phyloP scores from a whole-genome alignment of 2,888 invertebrate species.

The Phasia obesa region DNA sequence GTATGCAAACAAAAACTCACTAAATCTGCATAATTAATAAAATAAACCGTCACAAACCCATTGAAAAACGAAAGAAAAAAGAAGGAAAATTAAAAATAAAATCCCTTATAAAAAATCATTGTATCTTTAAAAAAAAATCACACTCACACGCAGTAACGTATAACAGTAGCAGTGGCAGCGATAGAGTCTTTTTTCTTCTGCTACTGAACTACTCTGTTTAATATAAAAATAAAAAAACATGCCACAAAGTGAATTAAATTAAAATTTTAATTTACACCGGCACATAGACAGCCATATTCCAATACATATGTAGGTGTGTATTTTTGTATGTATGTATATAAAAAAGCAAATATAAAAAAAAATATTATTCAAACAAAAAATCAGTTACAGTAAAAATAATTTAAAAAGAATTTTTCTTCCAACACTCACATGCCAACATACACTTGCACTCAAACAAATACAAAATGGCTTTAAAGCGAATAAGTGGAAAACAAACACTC shows the following conservation, averaged over 20 bases:
- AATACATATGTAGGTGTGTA: too few species aligned
- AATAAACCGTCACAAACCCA: neutral
- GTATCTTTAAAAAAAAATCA: too few species aligned
- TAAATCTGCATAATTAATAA: too few species aligned
- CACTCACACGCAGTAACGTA: neutral
- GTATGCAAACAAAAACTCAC: neutral
- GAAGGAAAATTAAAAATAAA: neutral
- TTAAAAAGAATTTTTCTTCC: neutral
- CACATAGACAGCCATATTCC: conserved; percentile 6
- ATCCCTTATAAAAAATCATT: too few species aligned
- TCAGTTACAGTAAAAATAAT: conserved; percentile 10
- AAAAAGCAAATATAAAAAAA: neutral
- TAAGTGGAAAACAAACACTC: conserved; percentile 61
- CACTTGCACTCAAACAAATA: neutral
- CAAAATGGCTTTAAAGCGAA: conserved; percentile 21
- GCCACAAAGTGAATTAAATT: conserved; percentile 59
- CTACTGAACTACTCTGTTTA: conserved; percentile 22
- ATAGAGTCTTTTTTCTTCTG: neutral
- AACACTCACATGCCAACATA: neutral
- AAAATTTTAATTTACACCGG: conserved; percentile 50
- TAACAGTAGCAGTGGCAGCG: neutral
- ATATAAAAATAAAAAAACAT: neutral
- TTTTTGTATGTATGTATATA: too few species aligned
- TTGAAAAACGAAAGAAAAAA: neutral
- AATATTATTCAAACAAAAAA: conserved; percentile 2